Conservation (phyloP, 2,888 invertebrate species). For the Stenchaetothrips biformis region DNA sequence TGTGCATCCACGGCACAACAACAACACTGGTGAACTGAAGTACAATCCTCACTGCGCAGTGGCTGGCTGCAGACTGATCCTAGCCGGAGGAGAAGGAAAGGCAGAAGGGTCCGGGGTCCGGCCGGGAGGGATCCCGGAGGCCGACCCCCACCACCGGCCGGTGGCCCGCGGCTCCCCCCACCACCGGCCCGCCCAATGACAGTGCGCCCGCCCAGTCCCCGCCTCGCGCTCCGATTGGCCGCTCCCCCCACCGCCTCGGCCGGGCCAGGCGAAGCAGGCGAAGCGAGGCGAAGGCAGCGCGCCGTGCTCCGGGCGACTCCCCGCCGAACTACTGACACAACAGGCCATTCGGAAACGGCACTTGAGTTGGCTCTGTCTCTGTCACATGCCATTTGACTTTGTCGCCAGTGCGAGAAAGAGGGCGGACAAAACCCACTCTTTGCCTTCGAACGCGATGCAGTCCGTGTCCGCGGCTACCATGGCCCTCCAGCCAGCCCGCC, state of each 20-base stretch:
- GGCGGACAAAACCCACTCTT: no score
- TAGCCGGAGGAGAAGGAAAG: neutral
- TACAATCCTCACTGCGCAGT: neutral
- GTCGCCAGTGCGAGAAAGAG: no score
- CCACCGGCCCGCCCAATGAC: neutral
- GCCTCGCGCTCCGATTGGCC: constrained; percentile 8
- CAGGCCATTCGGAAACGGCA: no score
- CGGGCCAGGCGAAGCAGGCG: no score
- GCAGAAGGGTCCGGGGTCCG: neutral
- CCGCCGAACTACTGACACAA: no score
- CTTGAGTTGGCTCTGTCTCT: no score
- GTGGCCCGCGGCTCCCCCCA: neutral
- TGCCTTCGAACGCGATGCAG: no score
- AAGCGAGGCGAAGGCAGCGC: neutral
- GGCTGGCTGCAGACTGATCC: constrained; percentile 1
- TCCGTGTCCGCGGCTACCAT: no score
- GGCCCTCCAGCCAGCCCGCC: neutral
- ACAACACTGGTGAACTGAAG: neutral
- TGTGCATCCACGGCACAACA: neutral
- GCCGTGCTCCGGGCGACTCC: no score
- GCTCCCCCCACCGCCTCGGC: neutral
- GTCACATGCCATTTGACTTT: no score
- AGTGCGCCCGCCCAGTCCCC: neutral
- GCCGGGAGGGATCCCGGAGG: no score
- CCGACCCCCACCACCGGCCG: no score